Evolutionary conservation across 2,797 vertebrate species (phyloP).

Genomic region (Phalloptychus januarius): DNA sequence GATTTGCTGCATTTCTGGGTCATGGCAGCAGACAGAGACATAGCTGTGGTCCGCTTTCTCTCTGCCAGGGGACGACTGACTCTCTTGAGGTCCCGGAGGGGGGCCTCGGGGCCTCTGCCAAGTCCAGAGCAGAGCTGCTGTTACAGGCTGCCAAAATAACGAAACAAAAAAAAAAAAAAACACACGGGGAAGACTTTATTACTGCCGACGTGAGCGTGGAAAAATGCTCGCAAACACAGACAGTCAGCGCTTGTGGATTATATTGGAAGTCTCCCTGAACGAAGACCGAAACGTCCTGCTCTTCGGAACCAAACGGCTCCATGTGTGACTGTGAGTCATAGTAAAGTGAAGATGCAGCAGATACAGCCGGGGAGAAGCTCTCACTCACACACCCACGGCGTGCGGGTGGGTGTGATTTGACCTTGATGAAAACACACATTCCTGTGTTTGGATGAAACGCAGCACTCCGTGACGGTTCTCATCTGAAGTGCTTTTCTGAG

Average conservation of each 20-base stretch:
- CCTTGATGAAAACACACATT: background rate
- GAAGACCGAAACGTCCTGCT: background rate
- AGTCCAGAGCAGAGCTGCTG: background rate
- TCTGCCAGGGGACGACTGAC: slow-evolving; percentile 30
- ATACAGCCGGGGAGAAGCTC: background rate
- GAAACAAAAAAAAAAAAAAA: no score
- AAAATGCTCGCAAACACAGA: background rate
- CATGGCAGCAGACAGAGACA: slow-evolving; percentile 15
- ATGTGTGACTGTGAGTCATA: background rate
- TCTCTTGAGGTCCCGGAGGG: background rate
- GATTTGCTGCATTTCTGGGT: slow-evolving; percentile 35
- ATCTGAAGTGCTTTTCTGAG: background rate
- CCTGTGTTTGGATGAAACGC: background rate
- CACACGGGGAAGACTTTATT: slow-evolving; percentile 1
- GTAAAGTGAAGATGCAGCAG: background rate
- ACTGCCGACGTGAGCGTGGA: background rate
- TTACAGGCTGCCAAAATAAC: background rate
- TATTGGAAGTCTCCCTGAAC: background rate
- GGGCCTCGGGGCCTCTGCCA: background rate
- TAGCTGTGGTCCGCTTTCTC: slow-evolving; percentile 23
- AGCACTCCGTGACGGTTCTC: background rate
- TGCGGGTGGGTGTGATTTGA: background rate
- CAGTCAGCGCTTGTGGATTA: background rate
- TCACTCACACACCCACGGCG: background rate
- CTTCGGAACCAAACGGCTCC: background rate